Percentiles rank a stretch among this genome's conserved stretches.
phyloP scores from a whole-genome alignment of 2,888 invertebrate genomes.

The Mactromeris polynyma region DNA sequence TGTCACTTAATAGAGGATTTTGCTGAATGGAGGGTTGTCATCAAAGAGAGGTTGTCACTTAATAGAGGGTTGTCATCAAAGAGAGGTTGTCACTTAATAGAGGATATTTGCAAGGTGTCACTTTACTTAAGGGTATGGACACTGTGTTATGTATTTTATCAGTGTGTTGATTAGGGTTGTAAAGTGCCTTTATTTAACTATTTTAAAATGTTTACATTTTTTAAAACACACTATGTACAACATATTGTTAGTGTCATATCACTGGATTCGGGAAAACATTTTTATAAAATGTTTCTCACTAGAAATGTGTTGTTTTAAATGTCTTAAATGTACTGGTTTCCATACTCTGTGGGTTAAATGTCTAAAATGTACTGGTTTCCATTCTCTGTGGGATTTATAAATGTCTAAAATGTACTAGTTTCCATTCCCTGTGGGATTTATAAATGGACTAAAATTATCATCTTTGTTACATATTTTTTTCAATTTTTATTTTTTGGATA shows the following conservation, averaged over 20 bases:
- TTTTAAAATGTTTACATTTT: constrained; percentile 1
- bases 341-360: too few relatives aligned
- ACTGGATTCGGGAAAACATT: neutral
- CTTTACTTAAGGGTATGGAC: too few relatives aligned
- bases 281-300: too few relatives aligned
- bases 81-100: neutral
- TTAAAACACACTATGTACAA: neutral
- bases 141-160: neutral
- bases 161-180: neutral
- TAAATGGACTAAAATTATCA: too few relatives aligned
- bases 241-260: neutral
- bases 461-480: too few relatives aligned
- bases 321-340: too few relatives aligned
- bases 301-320: too few relatives aligned
- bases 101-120: neutral
- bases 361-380: too few relatives aligned
- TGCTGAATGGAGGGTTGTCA: neutral
- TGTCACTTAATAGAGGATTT: neutral
- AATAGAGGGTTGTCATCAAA: neutral
- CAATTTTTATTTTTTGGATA: too few relatives aligned
- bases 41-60: neutral
- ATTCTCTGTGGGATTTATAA: too few relatives aligned
- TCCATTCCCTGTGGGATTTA: too few relatives aligned
- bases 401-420: too few relatives aligned
- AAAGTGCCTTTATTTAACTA: neutral